These are phyloP conservation scores for Piezodorus guildinii DNA, from an alignment of 1,140 invertebrate species.

Conservation along the genomic window DNA sequence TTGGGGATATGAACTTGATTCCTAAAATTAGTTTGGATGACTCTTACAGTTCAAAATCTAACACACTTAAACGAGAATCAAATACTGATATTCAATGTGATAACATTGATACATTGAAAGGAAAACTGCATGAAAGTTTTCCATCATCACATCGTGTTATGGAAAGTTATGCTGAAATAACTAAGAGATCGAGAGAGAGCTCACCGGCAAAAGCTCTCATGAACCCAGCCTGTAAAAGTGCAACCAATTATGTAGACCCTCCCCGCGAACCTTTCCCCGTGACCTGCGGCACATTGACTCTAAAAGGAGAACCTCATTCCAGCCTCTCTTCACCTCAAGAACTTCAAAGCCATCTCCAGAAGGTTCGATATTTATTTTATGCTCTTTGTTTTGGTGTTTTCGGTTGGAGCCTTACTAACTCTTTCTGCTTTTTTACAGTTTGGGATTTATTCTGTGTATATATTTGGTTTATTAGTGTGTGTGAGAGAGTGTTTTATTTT, in stretches of 20 bases:
- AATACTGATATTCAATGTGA: no score
- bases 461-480: no score
- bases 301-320: not conserved
- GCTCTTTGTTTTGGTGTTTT: not conserved
- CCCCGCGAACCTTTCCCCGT: not conserved
- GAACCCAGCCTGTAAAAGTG: not conserved
- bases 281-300: not conserved
- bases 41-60: no score
- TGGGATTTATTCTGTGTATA: not conserved
- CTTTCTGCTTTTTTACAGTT: not conserved
- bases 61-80: no score
- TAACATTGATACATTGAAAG: no score
- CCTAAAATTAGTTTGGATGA: no score
- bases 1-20: no score
- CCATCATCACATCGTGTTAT: no score
- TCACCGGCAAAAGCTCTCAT: not conserved
- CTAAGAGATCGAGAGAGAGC: not conserved
- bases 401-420: slow-evolving; percentile 9
- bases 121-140: no score
- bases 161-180: not conserved
- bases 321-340: not conserved
- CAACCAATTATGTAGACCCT: not conserved
- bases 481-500: no score
- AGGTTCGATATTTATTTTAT: slow-evolving; percentile 2
- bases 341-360: not conserved